Base-by-base conservation (phyloP, 2,797 vertebrate species). In the Rhinichthys osculus region DNA sequence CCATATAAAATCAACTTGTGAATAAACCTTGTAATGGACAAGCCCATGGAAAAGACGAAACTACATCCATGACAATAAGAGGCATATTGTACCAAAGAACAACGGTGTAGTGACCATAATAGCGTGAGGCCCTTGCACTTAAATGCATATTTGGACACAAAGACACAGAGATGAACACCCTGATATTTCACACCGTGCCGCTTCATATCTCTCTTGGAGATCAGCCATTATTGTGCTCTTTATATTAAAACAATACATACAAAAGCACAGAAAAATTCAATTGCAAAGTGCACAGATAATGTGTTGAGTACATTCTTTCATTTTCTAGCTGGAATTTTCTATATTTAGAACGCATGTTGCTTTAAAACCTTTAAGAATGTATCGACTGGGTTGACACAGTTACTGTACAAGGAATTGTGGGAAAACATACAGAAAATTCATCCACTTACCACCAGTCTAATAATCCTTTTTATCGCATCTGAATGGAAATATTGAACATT, bases 1-100 rank as follows among this genome's bases (percentile, higher is more conserved):
- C 79, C 86, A 87, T 90, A 89, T 85, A 88, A 90, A 90, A 90
- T 88, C 88, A 44, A 67, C 62, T 40, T 50, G 27, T 72, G 74
- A 82, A 85, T 79, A 81, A 76, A 81, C 78, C 71, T 81, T 69
- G 59, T 57, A 71, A 74, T 69, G 64, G 70, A 82, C 85, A 86
- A 74, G 6, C 69, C 69, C 59, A 52, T 30, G 38, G 54, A 85
- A 77, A 83, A 57, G 81, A 83, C 38, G 71, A 81, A 54, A 47
- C 62, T 59, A 76, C 80, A 80, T 72, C 21, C 73, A 59, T 66
- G 67, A 82, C 79, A 78, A 67, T 66, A 23, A 47, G 21, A 74
- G 57, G 76, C 64, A 66, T 42, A 78, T 62, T 78, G 67, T 62
- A 14, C 21, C 77, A 72, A 64, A 50, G 21, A 79, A 84, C 50